phyloP scores from a whole-genome alignment of 2,888 invertebrate species.

The Dolichomitus sp. region DNA sequence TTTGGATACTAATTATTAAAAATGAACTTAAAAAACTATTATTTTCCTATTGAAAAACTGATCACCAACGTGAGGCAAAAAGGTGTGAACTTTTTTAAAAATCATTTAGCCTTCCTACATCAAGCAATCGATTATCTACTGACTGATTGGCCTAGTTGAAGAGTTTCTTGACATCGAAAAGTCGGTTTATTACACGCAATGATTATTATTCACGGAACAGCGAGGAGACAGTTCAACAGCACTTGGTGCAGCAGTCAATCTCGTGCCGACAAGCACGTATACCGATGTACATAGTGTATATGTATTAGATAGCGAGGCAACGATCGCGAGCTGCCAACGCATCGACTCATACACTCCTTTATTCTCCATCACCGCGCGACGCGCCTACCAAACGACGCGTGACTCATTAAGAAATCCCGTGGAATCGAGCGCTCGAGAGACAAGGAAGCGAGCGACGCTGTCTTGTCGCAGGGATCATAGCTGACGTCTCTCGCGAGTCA shows the following conservation, averaged over 20 bases:
- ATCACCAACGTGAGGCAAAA: too few relatives aligned
- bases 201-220: slow-evolving; percentile 18
- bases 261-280: slow-evolving; percentile 2
- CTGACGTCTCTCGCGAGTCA: slow-evolving; percentile 29
- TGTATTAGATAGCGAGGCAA: slow-evolving; percentile 24
- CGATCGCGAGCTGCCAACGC: slow-evolving; percentile 55
- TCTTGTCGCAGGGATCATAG: slow-evolving; percentile 53
- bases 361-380: slow-evolving; percentile 46
- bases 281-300: slow-evolving; percentile 10
- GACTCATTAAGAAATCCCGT: slow-evolving; percentile 42
- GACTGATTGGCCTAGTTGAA: background rate
- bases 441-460: slow-evolving; percentile 49
- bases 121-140: background rate
- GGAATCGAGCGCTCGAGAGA: slow-evolving; percentile 19
- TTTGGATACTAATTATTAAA: background rate
- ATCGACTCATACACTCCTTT: slow-evolving; percentile 32
- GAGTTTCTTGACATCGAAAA: slow-evolving; percentile 15
- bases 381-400: slow-evolving; percentile 43
- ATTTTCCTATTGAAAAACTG: too few relatives aligned
- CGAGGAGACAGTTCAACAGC: slow-evolving; percentile 33
- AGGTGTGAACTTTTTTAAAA: slow-evolving; percentile 16
- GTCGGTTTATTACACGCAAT: slow-evolving; percentile 11
- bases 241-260: slow-evolving; percentile 19
- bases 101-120: background rate
- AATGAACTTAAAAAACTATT: too few relatives aligned